These are phyloP conservation scores for Miltochrista miniata DNA, from an alignment of 2,888 invertebrate species.

Conservation along the genomic window DNA sequence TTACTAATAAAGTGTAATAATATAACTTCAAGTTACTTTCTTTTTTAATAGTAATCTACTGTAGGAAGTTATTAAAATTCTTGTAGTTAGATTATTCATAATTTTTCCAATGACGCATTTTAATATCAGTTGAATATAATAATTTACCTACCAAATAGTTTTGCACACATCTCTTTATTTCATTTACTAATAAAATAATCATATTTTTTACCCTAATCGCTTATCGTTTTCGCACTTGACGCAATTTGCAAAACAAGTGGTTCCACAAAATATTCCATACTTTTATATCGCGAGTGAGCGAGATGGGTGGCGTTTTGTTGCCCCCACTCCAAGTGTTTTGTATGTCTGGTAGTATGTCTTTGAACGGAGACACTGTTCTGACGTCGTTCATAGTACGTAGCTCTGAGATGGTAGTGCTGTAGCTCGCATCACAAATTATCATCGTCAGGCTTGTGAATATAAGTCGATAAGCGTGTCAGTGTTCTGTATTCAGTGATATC, in stretches of 20 bases:
- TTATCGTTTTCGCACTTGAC: constrained; percentile 72
- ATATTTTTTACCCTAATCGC: constrained; percentile 37
- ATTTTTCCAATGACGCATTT: too few relatives aligned
- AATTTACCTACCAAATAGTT: background rate
- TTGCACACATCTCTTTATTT: constrained; percentile 22
- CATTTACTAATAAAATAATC: constrained; percentile 25
- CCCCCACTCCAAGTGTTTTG: constrained; percentile 59
- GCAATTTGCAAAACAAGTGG: constrained; percentile 80
- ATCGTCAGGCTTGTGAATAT: constrained; percentile 66
- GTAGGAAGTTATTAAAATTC: background rate
- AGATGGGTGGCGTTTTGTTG: constrained; percentile 61
- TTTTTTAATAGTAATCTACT: background rate
- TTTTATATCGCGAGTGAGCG: constrained; percentile 74
- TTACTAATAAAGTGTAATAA: too few relatives aligned
- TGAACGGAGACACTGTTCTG: constrained; percentile 60
- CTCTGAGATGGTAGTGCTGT: constrained; percentile 79
- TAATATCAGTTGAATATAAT: background rate
- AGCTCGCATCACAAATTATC: constrained; percentile 76
- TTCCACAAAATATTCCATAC: constrained; percentile 81
- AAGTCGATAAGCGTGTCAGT: constrained; percentile 71
- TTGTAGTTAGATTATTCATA: too few relatives aligned
- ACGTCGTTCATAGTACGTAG: constrained; percentile 84
- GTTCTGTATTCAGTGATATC: constrained; percentile 74
- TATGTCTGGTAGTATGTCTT: constrained; percentile 71
- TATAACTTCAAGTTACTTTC: background rate